Evolutionary conservation across 2,113 vertebrate species (phyloP), one percentile per base, ranked within the genome.

Genomic region (Opisthocomus hoazin): DNA sequence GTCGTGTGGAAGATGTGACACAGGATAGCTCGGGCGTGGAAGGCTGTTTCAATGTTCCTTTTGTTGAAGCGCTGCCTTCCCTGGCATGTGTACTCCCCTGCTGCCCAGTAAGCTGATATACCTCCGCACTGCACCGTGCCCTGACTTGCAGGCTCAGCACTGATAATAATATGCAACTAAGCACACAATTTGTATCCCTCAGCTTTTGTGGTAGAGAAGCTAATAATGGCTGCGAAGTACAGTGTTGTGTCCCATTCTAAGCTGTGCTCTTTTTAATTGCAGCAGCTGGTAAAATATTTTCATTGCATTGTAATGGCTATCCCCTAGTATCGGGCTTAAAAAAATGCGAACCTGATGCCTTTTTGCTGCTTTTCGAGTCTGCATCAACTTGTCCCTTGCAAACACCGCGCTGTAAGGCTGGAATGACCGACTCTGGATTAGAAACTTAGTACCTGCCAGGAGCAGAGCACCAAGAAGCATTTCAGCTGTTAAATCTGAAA

Each of bases 401-500:
- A 96, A 71, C 37, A 41, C 21, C 24, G 71, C 66, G 29, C 58
- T 90, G 56, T 27, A 66, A 93, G 64, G 54, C 48, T 79, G 58
- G 41, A 84, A 69, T 19, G 57, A 78, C 75, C 76, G 58, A 32
- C 80, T 92, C 63, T 50, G 88, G 77, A 90, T 92, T 87, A 87
- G 70, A 94, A 91, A 81, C 36, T 64, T 80, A 65, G 76, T 77
- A 71, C 46, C 60, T 93, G 64, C 70, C 92, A 88, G 82, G 64
- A 86, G 63, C 84, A 63, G 43, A 1, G 8, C 48, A 80, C 32
- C 37, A 37, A 43, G 79, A 77, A 71, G 56, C 34, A 32, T 48
- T 89, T 76, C 69, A 92, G 76, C 90, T 95, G 76, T 76, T 91
- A 71, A 66, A 80, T 84, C 88, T 84, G 76, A 46, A 93, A 56